These are phyloP conservation scores for Lepidonotus clava DNA, from an alignment of 2,888 invertebrate genomes.

Conservation along the genomic window DNA sequence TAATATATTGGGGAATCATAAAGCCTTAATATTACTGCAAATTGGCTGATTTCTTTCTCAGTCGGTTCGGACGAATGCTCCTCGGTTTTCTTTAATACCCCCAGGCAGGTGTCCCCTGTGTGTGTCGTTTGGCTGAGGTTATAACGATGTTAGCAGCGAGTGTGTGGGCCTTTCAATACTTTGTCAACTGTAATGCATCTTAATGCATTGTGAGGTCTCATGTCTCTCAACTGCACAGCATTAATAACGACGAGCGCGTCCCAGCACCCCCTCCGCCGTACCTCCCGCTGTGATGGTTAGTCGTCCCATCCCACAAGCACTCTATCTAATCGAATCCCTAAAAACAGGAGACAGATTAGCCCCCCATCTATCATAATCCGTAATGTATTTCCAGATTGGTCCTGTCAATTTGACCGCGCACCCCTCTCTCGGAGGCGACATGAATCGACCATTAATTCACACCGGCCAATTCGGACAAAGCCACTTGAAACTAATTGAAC, in stretches of 20 bases:
- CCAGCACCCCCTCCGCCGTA: too few relatives aligned
- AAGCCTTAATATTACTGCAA: too few relatives aligned
- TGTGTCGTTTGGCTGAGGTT: too few relatives aligned
- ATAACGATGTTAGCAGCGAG: too few relatives aligned
- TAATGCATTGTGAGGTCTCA: neutral
- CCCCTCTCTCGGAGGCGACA: neutral
- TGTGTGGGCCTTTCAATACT: neutral
- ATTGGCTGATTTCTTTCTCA: too few relatives aligned
- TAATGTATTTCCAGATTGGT: constrained; percentile 46
- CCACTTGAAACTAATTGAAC: constrained; percentile 44
- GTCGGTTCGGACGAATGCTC: too few relatives aligned
- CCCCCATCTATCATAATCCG: constrained; percentile 40
- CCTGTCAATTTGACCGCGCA: constrained; percentile 4
- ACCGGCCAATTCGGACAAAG: constrained; percentile 13
- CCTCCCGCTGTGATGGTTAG: neutral
- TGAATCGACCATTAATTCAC: constrained; percentile 16
- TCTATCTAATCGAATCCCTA: constrained; percentile 42
- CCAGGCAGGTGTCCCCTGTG: neutral
- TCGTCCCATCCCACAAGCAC: neutral
- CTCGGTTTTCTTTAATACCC: too few relatives aligned
- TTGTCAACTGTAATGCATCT: neutral
- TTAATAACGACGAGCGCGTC: too few relatives aligned
- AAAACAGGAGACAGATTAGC: constrained; percentile 22
- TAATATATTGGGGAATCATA: neutral
- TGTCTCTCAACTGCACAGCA: too few relatives aligned